Evolutionary conservation across 1,140 invertebrate species (phyloP).

Genomic region (Eufriesea mexicana): DNA sequence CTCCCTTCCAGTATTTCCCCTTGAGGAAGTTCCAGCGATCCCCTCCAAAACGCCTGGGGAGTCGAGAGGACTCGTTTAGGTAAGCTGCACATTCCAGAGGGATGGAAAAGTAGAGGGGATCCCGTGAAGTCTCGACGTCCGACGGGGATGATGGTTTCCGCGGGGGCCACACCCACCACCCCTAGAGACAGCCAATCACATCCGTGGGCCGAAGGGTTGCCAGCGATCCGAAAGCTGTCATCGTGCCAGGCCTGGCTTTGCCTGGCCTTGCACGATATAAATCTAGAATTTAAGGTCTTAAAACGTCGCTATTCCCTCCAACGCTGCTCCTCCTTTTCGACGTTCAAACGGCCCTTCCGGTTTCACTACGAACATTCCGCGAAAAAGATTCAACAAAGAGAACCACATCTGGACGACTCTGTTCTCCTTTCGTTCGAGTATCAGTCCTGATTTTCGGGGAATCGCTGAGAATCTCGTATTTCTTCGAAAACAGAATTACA

Average conservation of each 20-base stretch:
- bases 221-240: slow-evolving; percentile 69
- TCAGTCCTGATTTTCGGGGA: neutral
- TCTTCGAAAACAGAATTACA: neutral
- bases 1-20: slow-evolving; percentile 14
- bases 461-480: neutral
- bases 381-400: slow-evolving; percentile 38
- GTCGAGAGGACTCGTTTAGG: slow-evolving; percentile 65
- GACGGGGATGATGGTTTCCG: slow-evolving; percentile 67
- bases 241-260: slow-evolving; percentile 57
- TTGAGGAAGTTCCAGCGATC: slow-evolving; percentile 42
- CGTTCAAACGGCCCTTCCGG: slow-evolving; percentile 38
- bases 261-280: slow-evolving; percentile 64
- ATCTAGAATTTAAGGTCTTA: slow-evolving; percentile 75
- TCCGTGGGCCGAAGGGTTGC: slow-evolving; percentile 62
- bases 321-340: slow-evolving; percentile 45
- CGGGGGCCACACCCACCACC: slow-evolving; percentile 72
- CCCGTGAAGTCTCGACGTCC: slow-evolving; percentile 61
- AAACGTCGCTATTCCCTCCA: slow-evolving; percentile 57
- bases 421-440: neutral
- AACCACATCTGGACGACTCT: slow-evolving; percentile 4
- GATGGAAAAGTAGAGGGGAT: slow-evolving; percentile 67
- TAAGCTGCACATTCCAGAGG: slow-evolving; percentile 66
- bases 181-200: slow-evolving; percentile 71
- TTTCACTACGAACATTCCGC: slow-evolving; percentile 27
- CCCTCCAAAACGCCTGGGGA: slow-evolving; percentile 45